These are phyloP conservation scores for Tragopan temminckii DNA, from an alignment of 2,797 vertebrate genomes.

Conservation along the genomic window DNA sequence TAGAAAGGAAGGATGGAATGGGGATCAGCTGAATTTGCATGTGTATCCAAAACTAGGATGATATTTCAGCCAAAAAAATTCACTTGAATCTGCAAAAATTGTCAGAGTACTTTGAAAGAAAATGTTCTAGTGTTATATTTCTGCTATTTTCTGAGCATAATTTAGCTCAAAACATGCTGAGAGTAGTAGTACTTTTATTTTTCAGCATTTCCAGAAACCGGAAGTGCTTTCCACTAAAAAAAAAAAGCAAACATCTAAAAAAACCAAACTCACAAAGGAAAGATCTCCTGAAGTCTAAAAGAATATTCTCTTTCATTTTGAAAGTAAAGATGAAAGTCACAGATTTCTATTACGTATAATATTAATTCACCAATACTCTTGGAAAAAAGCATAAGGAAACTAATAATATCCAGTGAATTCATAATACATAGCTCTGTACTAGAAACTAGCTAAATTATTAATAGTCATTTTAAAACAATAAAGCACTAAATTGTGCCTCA, in stretches of 20 bases:
- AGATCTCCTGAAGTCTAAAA: neutral
- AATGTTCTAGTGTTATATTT: neutral
- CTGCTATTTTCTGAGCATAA: neutral
- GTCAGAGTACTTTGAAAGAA: neutral
- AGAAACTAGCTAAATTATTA: neutral
- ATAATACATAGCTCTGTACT: neutral
- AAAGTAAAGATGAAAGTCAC: neutral
- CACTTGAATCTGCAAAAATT: neutral
- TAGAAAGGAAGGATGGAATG: neutral
- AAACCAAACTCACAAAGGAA: neutral
- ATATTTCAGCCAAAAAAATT: neutral
- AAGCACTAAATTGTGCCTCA: neutral
- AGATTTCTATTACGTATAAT: neutral
- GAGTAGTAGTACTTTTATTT: neutral
- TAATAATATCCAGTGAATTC: neutral
- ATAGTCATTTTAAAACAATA: neutral
- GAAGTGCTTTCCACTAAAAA: neutral
- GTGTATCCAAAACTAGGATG: neutral
- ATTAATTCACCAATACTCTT: neutral
- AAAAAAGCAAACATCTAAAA: neutral
- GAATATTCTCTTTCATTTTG: neutral
- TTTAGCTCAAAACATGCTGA: neutral
- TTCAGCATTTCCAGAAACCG: neutral
- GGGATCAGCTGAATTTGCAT: neutral
- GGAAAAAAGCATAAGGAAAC: neutral